Evolutionary conservation across 2,797 vertebrate species (phyloP), one percentile per base, ranked within the genome.

Genomic region (Pelobates cultripes): DNA sequence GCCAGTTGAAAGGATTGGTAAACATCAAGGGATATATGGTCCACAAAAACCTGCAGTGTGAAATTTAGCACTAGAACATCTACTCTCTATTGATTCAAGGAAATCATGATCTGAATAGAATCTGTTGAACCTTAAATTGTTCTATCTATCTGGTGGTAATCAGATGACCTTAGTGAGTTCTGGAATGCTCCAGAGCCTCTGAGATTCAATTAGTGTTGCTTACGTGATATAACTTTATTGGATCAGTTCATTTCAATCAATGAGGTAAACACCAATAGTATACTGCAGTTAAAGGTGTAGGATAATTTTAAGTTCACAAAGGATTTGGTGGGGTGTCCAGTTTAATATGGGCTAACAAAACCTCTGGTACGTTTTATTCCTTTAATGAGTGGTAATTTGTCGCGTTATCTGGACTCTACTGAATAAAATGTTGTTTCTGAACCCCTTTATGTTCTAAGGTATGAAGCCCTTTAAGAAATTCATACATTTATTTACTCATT

Each of bases 141-240:
- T 44, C 15, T 60, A 61, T 78, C 13, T 45, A 28, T 55, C 28
- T 28, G 3, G 28, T 47, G 43, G 68, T 41, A 78, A 71, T 70
- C 77, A 41, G 45, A 73, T 66, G 68, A 77, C 73, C 74, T 66
- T 61, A 17, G 40, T 5, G 80, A 77, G 15, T 43, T 64, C 64
- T 51, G 75, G 60, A 17, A 17, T 44, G 55, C 41, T 40, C 13
- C 45, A 45, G 55, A 70, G 57, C 66, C 74, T 71, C 55, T 77
- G 60, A 14, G 5, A 28, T 55, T 10, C 43, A 66, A 53, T 82
- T 60, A 77, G 77, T 73, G 47, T 42, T 13, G 15, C 43, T 40
- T 47, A 44, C 75, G 72, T 73, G 61, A 67, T 68, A 72, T 51
- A 64, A 41, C 45, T 51, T 81, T 43, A 73, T 82, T 70, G 69